Evolutionary conservation across 2,888 invertebrate species (phyloP).

Genomic region (Myathropa florea): DNA sequence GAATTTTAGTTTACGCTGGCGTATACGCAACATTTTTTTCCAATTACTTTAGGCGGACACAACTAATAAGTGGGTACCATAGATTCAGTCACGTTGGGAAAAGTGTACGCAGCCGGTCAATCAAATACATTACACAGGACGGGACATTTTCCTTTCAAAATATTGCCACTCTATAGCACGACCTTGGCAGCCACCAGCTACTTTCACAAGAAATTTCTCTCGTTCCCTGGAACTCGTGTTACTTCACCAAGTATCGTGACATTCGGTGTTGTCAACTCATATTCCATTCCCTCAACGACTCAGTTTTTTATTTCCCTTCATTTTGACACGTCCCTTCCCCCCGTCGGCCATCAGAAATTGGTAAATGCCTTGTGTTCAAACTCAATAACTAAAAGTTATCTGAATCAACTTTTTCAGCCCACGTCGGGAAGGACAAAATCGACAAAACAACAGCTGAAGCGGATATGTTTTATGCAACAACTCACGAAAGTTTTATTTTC

Average conservation of each 20-base stretch:
- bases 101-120: background rate
- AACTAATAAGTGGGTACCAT: too few relatives aligned
- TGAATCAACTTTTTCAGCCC: background rate
- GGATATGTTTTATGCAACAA: conserved; percentile 20
- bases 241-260: too few relatives aligned
- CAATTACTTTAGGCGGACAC: too few relatives aligned
- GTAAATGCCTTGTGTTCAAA: background rate
- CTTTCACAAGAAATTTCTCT: background rate
- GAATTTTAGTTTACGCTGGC: too few relatives aligned
- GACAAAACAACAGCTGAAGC: background rate
- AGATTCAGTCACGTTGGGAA: too few relatives aligned
- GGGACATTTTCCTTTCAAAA: background rate
- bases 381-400: conserved; percentile 3
- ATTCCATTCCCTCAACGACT: too few relatives aligned
- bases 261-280: too few relatives aligned
- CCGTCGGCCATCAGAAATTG: too few relatives aligned
- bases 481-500: conserved; percentile 20
- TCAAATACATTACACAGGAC: background rate
- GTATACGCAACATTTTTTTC: too few relatives aligned
- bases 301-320: too few relatives aligned
- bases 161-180: background rate
- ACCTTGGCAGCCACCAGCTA: background rate
- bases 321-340: too few relatives aligned
- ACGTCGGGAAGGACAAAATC: background rate
- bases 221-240: background rate